Conservation (phyloP, 1,140 invertebrate genomes). For the Drosophila pandora region DNA sequence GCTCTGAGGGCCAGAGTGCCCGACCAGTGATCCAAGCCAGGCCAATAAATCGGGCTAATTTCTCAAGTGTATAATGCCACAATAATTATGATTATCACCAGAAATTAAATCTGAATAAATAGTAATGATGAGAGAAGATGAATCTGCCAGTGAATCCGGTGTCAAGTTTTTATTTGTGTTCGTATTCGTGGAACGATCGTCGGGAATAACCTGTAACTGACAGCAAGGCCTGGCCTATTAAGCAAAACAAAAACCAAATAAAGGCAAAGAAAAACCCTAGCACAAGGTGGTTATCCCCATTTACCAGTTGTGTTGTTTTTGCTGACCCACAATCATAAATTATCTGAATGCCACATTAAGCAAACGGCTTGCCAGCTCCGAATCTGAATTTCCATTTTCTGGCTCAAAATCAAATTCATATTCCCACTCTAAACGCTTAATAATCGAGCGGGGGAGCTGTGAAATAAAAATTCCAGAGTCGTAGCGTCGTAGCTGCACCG, state of each 20-base stretch:
- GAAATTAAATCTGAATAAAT: constrained; percentile 8
- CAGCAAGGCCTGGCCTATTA: not conserved
- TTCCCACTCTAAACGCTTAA: constrained; percentile 39
- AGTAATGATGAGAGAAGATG: constrained; percentile 33
- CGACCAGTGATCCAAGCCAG: constrained; percentile 27
- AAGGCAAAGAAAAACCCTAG: constrained; percentile 23
- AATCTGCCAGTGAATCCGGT: constrained; percentile 39
- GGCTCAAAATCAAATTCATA: constrained; percentile 10
- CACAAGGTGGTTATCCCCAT: constrained; percentile 49
- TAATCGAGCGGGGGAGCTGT: constrained; percentile 37
- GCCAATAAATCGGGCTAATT: constrained; percentile 33
- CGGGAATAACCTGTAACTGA: constrained; percentile 31
- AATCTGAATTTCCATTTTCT: constrained; percentile 40
- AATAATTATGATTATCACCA: constrained; percentile 11
- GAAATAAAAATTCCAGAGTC: constrained; percentile 33
- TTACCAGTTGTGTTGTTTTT: not conserved
- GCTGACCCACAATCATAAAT: constrained; percentile 39
- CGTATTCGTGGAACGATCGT: constrained; percentile 21
- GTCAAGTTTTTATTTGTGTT: constrained; percentile 56
- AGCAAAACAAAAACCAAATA: not conserved
- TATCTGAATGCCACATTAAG: constrained; percentile 36
- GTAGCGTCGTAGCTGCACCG: constrained; percentile 14
- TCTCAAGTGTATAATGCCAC: constrained; percentile 33
- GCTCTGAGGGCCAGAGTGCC: constrained; percentile 52
- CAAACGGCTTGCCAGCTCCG: constrained; percentile 12